Evolutionary conservation across 2,113 vertebrate genomes (phyloP).

Genomic region (Uria lomvia): DNA sequence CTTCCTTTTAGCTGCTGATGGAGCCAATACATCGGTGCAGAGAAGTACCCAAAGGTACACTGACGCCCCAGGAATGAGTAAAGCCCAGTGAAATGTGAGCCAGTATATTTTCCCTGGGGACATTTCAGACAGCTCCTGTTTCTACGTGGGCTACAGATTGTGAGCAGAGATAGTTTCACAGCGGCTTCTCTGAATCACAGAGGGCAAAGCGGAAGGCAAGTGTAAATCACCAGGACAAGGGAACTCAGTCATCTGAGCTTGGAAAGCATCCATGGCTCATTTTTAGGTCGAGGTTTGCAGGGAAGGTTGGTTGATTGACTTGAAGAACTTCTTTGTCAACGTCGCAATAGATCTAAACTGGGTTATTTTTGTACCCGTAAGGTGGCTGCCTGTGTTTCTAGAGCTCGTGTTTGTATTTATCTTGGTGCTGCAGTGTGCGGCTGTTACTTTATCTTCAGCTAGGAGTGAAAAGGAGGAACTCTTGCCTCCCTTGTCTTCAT

Average conservation of each 20-base stretch:
- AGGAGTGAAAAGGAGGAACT: neutral
- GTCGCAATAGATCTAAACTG: neutral
- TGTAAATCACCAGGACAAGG: neutral
- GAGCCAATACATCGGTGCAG: rapidly evolving
- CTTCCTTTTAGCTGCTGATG: neutral
- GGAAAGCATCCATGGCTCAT: neutral
- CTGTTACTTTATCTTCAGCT: neutral
- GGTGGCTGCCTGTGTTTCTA: neutral
- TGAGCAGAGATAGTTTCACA: neutral
- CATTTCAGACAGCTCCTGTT: neutral
- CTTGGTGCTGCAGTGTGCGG: neutral
- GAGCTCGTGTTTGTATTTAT: neutral
- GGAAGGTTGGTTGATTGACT: neutral
- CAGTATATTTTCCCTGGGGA: neutral
- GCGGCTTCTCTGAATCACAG: neutral
- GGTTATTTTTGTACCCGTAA: neutral
- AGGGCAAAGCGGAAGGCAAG: neutral
- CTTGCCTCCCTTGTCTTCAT: neutral
- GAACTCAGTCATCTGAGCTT: neutral
- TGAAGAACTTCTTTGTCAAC: neutral
- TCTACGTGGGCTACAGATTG: neutral
- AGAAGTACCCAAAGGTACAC: neutral
- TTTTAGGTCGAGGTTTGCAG: neutral
- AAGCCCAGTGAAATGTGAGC: neutral
- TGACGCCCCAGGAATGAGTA: neutral